Conservation (phyloP, 2,888 invertebrate genomes). For the Icerya purchasi region DNA sequence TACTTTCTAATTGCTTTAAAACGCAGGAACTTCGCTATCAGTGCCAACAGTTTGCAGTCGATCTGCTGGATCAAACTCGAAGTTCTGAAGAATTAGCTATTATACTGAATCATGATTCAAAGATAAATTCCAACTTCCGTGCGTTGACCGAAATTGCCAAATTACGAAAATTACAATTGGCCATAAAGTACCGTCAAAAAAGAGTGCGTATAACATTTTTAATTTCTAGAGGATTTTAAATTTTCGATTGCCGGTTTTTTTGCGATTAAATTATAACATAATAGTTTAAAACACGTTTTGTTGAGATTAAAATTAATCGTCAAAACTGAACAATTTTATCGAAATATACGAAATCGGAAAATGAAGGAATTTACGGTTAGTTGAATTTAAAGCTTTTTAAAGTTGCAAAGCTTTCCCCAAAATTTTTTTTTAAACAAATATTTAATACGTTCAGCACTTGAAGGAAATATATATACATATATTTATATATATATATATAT, state of each 20-base stretch:
- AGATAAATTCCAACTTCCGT: slow-evolving; percentile 13
- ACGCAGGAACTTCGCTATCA: slow-evolving; percentile 46
- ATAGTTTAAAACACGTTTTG: too few relatives aligned
- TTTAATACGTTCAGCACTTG: too few relatives aligned
- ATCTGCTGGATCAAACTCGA: slow-evolving; percentile 70
- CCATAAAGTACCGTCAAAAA: slow-evolving; percentile 86
- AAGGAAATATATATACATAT: too few relatives aligned
- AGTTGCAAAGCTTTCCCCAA: too few relatives aligned
- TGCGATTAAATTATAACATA: too few relatives aligned
- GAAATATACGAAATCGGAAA: too few relatives aligned
- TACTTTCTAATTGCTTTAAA: not conserved
- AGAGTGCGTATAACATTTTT: slow-evolving; percentile 48
- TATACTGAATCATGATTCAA: slow-evolving; percentile 74
- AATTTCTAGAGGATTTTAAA: not conserved
- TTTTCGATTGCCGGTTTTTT: too few relatives aligned
- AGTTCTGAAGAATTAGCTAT: slow-evolving; percentile 84
- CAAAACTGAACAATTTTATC: too few relatives aligned
- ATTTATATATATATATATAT: not conserved
- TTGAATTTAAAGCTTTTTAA: too few relatives aligned
- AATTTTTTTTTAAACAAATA: too few relatives aligned
- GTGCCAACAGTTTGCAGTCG: slow-evolving; percentile 78
- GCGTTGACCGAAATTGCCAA: slow-evolving; percentile 64
- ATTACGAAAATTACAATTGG: slow-evolving; percentile 64
- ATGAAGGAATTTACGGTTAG: too few relatives aligned
- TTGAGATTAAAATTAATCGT: too few relatives aligned